phyloP scores from a whole-genome alignment of 1,140 invertebrate genomes.

The Caenorhabditis remanei region DNA sequence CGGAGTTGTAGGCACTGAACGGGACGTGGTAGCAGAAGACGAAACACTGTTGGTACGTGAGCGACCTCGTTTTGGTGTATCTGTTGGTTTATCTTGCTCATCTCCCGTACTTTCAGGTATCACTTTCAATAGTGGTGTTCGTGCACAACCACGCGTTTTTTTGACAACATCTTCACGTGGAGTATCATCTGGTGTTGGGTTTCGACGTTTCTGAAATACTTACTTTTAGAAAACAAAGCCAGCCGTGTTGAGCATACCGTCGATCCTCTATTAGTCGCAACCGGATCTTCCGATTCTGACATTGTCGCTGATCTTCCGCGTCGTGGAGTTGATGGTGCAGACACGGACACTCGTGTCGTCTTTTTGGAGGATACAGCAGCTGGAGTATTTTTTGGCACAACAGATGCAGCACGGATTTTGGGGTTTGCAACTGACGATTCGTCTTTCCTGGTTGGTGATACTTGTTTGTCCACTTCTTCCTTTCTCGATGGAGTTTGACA shows the following conservation, averaged over 20 bases:
- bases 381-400: neutral
- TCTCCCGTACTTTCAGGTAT: neutral
- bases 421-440: neutral
- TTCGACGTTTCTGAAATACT: neutral
- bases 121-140: neutral
- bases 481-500: neutral
- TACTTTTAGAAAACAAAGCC: neutral
- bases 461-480: too few species aligned
- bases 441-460: too few species aligned
- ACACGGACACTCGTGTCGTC: neutral
- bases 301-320: neutral
- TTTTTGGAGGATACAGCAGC: neutral
- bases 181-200: neutral
- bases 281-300: neutral
- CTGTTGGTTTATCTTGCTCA: neutral
- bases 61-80: conserved; percentile 9
- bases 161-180: neutral
- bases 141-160: neutral
- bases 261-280: neutral
- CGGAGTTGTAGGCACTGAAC: neutral
- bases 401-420: neutral
- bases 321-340: neutral
- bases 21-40: neutral
- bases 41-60: neutral
- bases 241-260: neutral